These are phyloP conservation scores for Ptychochromis oligacanthus DNA, from an alignment of 2,113 vertebrate species.

Conservation along the genomic window DNA sequence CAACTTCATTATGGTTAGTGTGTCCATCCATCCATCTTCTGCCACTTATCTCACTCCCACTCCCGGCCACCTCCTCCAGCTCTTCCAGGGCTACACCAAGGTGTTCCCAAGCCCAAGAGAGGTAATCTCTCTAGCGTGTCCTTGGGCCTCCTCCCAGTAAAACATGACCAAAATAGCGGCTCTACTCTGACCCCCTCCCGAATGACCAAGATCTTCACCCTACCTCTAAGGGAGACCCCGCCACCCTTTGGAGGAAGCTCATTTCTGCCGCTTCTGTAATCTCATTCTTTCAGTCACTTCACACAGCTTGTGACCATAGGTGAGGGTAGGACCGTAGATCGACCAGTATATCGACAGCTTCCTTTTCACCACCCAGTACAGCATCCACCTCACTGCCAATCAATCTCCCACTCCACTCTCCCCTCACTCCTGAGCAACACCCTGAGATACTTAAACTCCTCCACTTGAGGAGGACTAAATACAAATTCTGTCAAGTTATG, in stretches of 20 bases:
- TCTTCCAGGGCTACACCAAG: background rate
- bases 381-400: background rate
- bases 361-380: background rate
- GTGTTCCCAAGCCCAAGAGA: background rate
- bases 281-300: background rate
- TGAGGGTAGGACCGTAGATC: no score
- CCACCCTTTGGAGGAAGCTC: background rate
- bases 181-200: background rate
- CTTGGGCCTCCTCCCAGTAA: background rate
- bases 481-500: background rate
- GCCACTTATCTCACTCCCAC: background rate
- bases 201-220: background rate
- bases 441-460: no score
- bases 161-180: background rate
- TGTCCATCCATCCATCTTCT: background rate
- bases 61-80: no score
- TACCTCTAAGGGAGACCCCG: background rate
- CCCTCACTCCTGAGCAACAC: rapidly evolving
- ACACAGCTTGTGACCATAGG: background rate
- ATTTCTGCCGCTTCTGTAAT: background rate
- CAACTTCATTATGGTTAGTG: background rate
- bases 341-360: no score
- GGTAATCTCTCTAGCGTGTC: background rate
- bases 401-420: background rate
- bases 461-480: background rate